phyloP scores from a whole-genome alignment of 2,888 invertebrate genomes.

The Ormyrus pomaceus region DNA sequence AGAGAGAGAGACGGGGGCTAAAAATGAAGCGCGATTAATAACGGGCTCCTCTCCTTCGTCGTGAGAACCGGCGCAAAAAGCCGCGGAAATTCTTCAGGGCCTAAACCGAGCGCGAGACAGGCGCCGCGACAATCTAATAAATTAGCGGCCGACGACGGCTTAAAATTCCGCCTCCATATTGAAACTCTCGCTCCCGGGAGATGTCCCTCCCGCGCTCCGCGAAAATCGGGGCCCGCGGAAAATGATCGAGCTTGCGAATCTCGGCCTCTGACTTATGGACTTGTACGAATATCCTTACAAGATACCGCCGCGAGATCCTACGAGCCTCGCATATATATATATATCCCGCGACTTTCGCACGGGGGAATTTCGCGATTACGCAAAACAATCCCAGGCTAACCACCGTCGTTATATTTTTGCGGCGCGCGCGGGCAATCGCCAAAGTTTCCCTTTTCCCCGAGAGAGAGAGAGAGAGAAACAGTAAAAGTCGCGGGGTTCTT shows the following conservation, averaged over 20 bases:
- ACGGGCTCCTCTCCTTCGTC: slow-evolving; percentile 3
- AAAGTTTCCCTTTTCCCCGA: neutral
- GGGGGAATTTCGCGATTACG: neutral
- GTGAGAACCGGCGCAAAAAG: too few species aligned
- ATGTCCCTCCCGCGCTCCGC: neutral
- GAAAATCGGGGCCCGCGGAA: too few species aligned
- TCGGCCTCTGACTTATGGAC: too few species aligned
- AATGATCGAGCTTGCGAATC: too few species aligned
- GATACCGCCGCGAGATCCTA: too few species aligned
- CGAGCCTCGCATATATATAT: too few species aligned
- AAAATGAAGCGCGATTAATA: slow-evolving; percentile 57
- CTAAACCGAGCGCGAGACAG: neutral
- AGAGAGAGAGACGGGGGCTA: slow-evolving; percentile 24
- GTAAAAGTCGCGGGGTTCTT: slow-evolving; percentile 5
- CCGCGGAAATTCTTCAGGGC: slow-evolving; percentile 4
- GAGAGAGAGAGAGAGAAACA: neutral
- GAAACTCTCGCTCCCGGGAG: neutral
- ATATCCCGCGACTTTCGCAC: too few species aligned
- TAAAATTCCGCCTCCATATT: neutral
- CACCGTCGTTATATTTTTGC: neutral
- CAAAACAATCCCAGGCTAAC: neutral
- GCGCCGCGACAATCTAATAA: slow-evolving; percentile 3
- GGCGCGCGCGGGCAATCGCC: neutral
- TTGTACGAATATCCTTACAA: too few species aligned
- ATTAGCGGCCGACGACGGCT: neutral